A percentile compares a stretch with the other conserved stretches of the same genome.
Evolutionary conservation across 2,888 invertebrate species (phyloP).

Genomic region (Neoitamus cyanurus): DNA sequence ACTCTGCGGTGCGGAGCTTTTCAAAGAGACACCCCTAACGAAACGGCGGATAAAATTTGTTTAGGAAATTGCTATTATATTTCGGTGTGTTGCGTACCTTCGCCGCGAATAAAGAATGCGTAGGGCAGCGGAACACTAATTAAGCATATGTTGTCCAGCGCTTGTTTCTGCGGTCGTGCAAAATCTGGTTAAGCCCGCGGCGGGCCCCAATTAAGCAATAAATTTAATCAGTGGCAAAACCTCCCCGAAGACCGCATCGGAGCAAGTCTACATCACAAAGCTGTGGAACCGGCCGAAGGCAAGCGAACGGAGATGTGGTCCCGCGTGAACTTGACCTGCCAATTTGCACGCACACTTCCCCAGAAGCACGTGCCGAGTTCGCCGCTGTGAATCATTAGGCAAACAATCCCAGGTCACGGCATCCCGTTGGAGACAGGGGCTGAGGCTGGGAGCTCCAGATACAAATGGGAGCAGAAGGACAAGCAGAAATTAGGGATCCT

Average conservation of each 20-base stretch:
- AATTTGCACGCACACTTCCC: constrained; percentile 22
- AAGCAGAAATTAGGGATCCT: neutral
- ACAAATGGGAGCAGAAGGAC: neutral
- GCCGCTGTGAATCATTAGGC: neutral
- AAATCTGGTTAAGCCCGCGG: neutral
- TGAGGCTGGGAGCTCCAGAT: neutral
- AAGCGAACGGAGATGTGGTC: neutral
- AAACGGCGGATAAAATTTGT: neutral
- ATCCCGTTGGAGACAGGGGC: neutral
- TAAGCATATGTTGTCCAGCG: neutral
- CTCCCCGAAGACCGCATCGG: neutral
- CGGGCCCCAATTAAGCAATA: neutral
- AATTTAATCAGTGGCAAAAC: constrained; percentile 11
- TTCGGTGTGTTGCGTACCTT: neutral
- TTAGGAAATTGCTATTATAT: neutral
- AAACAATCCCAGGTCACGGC: neutral
- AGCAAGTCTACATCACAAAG: too few species aligned
- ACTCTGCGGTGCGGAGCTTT: neutral
- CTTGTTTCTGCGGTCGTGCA: neutral
- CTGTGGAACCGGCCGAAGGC: neutral
- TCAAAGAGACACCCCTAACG: neutral
- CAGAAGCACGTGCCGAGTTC: constrained; percentile 11
- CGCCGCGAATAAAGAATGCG: neutral
- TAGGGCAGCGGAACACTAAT: neutral
- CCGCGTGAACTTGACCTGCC: constrained; percentile 38